These are phyloP conservation scores for Conchocele bisecta DNA, from an alignment of 2,888 invertebrate genomes.

Conservation along the genomic window DNA sequence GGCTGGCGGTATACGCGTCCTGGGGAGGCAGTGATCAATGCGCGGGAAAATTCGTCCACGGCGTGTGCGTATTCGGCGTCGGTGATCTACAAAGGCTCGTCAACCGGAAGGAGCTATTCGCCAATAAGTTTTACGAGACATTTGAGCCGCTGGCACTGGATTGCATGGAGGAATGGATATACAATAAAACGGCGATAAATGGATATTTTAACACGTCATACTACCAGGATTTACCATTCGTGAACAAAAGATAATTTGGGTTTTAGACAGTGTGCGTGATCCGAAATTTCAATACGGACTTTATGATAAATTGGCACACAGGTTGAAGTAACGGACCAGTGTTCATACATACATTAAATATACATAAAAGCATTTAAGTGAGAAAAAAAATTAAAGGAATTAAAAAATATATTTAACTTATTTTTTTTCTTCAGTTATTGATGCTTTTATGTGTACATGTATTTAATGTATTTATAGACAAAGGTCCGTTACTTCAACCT, in stretches of 20 bases:
- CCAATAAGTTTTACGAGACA: conserved; percentile 77
- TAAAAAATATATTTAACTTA: too few relatives aligned
- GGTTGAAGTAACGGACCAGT: too few relatives aligned
- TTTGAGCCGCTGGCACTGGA: conserved; percentile 73
- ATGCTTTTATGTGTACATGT: too few relatives aligned
- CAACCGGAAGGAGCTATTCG: conserved; percentile 71
- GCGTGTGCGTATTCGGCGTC: conserved; percentile 78
- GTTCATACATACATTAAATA: too few relatives aligned
- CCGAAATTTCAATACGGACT: too few relatives aligned
- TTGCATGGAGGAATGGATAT: conserved; percentile 77
- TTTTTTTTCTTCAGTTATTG: too few relatives aligned
- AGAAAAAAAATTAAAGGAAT: too few relatives aligned
- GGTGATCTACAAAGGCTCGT: conserved; percentile 71
- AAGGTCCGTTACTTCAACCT: too few relatives aligned
- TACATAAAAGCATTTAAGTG: too few relatives aligned
- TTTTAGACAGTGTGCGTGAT: too few relatives aligned
- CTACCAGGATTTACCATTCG: conserved; percentile 56
- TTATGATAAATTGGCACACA: too few relatives aligned
- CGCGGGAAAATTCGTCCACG: conserved; percentile 71
- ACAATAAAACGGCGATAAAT: conserved; percentile 61
- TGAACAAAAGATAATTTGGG: conserved; percentile 18
- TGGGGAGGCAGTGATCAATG: conserved; percentile 73
- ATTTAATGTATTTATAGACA: too few relatives aligned
- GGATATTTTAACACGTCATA: conserved; percentile 30
- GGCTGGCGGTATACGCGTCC: conserved; percentile 74